Evolutionary conservation across 2,888 invertebrate species (phyloP).

Genomic region (Ptychoptera albimana): DNA sequence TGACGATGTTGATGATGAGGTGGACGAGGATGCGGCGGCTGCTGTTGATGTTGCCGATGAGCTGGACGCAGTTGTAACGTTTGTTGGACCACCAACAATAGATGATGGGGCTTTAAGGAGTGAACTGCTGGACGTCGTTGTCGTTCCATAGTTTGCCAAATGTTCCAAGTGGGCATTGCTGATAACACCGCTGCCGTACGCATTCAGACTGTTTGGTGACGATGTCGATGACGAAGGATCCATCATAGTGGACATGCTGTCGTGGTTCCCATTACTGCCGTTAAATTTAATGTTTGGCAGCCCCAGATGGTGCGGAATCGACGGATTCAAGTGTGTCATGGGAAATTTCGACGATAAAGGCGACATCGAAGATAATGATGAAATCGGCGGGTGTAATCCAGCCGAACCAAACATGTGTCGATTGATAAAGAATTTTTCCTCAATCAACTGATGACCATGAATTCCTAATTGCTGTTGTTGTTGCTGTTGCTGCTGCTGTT

Average conservation of each 20-base stretch:
- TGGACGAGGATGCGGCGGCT: constrained; percentile 2
- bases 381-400: too few relatives aligned
- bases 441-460: too few relatives aligned
- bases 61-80: neutral
- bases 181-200: too few relatives aligned
- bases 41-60: neutral
- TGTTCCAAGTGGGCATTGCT: too few relatives aligned
- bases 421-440: too few relatives aligned
- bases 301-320: neutral
- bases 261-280: neutral
- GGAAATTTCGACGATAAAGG: constrained; percentile 1
- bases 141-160: too few relatives aligned
- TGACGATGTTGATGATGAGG: constrained; percentile 7
- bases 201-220: neutral
- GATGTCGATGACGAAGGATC: neutral
- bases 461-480: too few relatives aligned
- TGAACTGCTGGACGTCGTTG: too few relatives aligned
- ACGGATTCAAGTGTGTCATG: neutral
- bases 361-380: neutral
- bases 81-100: neutral
- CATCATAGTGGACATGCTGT: neutral
- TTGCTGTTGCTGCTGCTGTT: too few relatives aligned
- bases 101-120: too few relatives aligned
- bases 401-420: too few relatives aligned
- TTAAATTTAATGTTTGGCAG: constrained; percentile 28